Evolutionary conservation across 2,113 vertebrate species (phyloP).

Genomic region (Saguinus imperator): DNA sequence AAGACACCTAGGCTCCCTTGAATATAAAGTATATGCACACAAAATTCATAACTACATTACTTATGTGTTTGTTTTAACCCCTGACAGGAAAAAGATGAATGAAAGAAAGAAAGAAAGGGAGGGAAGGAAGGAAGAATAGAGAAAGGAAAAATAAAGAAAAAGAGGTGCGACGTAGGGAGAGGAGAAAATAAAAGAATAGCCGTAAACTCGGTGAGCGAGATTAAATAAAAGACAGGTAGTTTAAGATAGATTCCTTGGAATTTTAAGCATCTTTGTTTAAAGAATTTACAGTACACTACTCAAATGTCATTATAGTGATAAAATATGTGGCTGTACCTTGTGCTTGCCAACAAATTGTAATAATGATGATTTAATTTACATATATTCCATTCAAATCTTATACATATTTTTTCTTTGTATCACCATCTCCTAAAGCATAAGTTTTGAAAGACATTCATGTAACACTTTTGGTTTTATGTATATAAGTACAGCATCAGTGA

Average conservation of each 20-base stretch:
- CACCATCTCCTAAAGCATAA: background rate
- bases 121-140: background rate
- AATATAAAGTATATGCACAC: fast-evolving
- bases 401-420: background rate
- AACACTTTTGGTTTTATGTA: background rate
- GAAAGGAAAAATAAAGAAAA: background rate
- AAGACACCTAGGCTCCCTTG: fast-evolving
- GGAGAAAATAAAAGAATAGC: background rate
- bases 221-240: background rate
- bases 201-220: background rate
- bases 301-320: background rate
- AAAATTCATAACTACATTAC: background rate
- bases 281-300: background rate
- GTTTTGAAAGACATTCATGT: background rate
- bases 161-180: background rate
- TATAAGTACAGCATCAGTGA: background rate
- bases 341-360: background rate
- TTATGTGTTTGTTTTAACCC: background rate
- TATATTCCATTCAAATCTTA: background rate
- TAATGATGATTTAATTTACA: background rate
- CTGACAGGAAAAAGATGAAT: background rate
- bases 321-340: background rate
- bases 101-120: background rate
- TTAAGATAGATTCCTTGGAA: constrained; percentile 14
- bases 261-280: background rate